Evolutionary conservation across 2,113 vertebrate species (phyloP), one percentile per base, ranked within the genome.

Genomic region (Craseonycteris thonglongyai): DNA sequence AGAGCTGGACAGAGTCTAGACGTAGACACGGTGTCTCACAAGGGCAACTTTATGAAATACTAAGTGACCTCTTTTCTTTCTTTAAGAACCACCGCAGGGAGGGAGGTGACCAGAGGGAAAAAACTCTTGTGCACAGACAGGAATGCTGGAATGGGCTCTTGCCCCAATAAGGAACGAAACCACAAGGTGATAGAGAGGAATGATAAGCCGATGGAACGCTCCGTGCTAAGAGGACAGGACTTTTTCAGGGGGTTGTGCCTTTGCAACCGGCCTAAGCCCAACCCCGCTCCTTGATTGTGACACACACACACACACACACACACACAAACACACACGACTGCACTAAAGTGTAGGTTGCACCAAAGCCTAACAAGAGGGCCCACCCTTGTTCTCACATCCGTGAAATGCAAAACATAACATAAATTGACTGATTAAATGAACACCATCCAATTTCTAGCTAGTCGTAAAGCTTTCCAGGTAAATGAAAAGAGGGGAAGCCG

Each of bases 381-480:
- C 4, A 7, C 15, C 10, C 0, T 3, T 3, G 49, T 28, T 35
- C 10, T 42, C n/a, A 24, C 58, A 24, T n/a, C 28, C n/a, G 5
- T 51, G 66, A 51, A 51, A 19, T 0, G 9, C 66, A 42, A 61
- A 63, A 61, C 54, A 28, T 7, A 59, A 35, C n/a, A 54, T 6
- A 22, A 18, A 65, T 65, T 40, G 8, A 33, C 30, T 61, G 16
- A 47, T 16, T 45, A 22, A 54, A 45, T 49, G 26, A 42, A 83
- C 90, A 28, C 45, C 38, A 40, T n/a, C 21, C 10, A 35, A 40
- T 33, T 74, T 35, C 2, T 71, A 38, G 63, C 12, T 10, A 45
- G 51, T 40, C 24, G 66, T 33, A 87, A 89, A 81, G 9, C 42
- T 45, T 66, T 83, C 49, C 59, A 24, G 42, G 33, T 51, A 51